A percentile compares a stretch with the other conserved stretches of the same genome.
These are phyloP conservation scores for Crotophaga sulcirostris DNA, from an alignment of 2,113 vertebrate genomes.

Conservation along the genomic window DNA sequence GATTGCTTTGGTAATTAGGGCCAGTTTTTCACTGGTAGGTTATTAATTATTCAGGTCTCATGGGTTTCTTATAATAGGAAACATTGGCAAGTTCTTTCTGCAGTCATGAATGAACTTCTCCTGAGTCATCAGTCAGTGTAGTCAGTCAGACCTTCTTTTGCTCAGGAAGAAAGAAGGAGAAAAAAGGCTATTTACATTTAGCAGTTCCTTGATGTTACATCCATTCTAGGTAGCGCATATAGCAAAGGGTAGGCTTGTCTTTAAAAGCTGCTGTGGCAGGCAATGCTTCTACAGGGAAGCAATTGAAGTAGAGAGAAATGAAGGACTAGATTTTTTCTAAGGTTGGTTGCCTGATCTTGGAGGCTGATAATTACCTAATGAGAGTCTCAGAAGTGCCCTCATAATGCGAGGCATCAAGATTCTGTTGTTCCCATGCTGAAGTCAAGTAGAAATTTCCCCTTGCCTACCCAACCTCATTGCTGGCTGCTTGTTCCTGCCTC, in stretches of 20 bases:
- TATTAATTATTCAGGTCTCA: slow-evolving; percentile 66
- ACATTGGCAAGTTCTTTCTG: background rate
- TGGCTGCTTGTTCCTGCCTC: background rate
- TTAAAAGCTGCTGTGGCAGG: background rate
- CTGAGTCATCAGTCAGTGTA: background rate
- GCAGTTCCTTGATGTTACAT: background rate
- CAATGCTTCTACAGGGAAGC: background rate
- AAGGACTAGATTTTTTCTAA: background rate
- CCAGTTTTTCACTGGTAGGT: slow-evolving; percentile 38
- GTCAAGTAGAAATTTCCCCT: background rate
- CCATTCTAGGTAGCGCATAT: background rate
- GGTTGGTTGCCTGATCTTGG: background rate
- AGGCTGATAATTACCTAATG: background rate
- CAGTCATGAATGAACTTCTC: background rate
- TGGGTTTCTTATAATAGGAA: slow-evolving; percentile 13
- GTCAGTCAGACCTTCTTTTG: background rate
- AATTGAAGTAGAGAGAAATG: background rate
- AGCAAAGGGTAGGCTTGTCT: background rate
- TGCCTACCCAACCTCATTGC: background rate
- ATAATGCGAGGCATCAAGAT: background rate
- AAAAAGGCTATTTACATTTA: background rate
- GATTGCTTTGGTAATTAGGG: slow-evolving; percentile 53
- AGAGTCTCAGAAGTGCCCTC: background rate
- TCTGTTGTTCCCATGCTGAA: background rate
- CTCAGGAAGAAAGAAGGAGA: background rate